Base-by-base conservation (phyloP, 1,140 invertebrate genomes). In the Araneus ventricosus region DNA sequence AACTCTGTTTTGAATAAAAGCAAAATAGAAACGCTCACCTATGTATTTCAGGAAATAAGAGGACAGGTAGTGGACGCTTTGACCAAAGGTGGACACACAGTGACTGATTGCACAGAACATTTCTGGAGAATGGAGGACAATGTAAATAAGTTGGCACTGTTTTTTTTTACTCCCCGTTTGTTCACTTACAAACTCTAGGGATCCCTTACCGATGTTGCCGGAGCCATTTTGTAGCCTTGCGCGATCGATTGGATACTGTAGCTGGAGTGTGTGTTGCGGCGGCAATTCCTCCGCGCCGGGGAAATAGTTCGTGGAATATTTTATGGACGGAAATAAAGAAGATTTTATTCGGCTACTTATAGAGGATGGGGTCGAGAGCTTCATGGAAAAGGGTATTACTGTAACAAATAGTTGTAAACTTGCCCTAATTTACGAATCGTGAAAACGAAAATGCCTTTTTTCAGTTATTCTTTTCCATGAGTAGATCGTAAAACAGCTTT, bases 151-250 rank as follows among this genome's bases (percentile, higher is more conserved):
- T 82, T 86, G 22, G 30, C 8, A 63, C 37, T 86, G 22, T 41
- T 57, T 86, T 86, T 84, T 92, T 86, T 5, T 70, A 39, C 22
- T 34, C 22, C 82, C 41, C 70, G 20, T 45, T 80, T 84, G 82
- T 84, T 84, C 82, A 30, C 82, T 84, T 75, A 75, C 37, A 88
- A 91, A 91, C 57, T 84, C 67, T 79, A 27, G 57, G 67, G 75
- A 80, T 61, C 90, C 34, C 27, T 34, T 59, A 22, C 61, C 8
- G 59, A 92, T 92, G 82, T 92, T 92, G 75, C n/a, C 37, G 30
- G 79, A 92, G 90, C 90, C 90, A 92, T 92, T 82, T 92, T 92
- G 90, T 92, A 86, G 61, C 63, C 90, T 75, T 86, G 37, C 90
- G 90, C 90, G 27, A 70, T 70, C 57, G 90, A 85, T 86, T 86